Evolutionary conservation across 2,113 vertebrate genomes (phyloP), one percentile per base, ranked within the genome.

Genomic region (Ptilonorhynchus violaceus): DNA sequence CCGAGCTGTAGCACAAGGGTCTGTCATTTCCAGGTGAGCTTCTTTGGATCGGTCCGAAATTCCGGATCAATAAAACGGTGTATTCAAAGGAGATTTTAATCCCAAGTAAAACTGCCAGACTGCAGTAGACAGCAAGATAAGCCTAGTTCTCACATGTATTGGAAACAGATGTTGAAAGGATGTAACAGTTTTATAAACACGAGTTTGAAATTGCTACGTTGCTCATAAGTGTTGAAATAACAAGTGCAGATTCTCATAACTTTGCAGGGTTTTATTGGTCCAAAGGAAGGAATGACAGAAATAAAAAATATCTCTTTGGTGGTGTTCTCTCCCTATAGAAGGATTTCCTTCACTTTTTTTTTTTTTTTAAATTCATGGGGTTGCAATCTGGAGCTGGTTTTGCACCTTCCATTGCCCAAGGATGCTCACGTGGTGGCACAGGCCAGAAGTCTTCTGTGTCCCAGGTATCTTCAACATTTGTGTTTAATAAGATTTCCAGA

Each of bases 111-210:
- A 64, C 15, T 85, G n/a, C 79, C 60, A 89, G 58, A 55, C 50
- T 89, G 68, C 28, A 39, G 35, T 52, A 66, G 39, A 84, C 68
- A 91, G 52, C 37, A 59, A 88, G 76, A 88, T 83, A 91, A 92
- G 35, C 62, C 35, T 56, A 44, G 35, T 80, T 92, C 89, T 92
- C 68, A 28, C 31, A n/a, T 37, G 22, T 60, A 91, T 89, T 91
- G 56, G 77, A 75, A 96, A 68, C 77, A 87, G 81, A 94, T 84
- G 50, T 89, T 82, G 49, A 64, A 91, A 39, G 84, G 58, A 55
- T 64, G 52, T 68, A 91, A 60, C 18, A 67, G 49, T 78, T 91
- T 89, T 75, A 82, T 82, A 78, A 89, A 70, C 42, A 63, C 58
- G 50, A 92, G 46, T 86, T 86, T 93, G 76, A 52, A 89, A 92